Evolutionary conservation across 2,113 vertebrate species (phyloP).

Genomic region (Pelecanoides urinatrix): DNA sequence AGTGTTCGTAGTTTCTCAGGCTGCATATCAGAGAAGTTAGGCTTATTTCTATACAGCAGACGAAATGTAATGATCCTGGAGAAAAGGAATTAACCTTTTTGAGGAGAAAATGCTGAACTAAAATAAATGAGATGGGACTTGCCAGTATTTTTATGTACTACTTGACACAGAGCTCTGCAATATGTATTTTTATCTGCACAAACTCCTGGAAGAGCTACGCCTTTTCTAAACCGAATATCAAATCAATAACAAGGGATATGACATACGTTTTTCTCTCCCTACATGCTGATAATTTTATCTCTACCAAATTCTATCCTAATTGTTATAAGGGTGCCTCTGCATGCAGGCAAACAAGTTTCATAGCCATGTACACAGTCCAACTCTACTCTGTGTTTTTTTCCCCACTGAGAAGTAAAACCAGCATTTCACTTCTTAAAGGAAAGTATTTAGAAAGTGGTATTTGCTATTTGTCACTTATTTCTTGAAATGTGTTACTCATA

Average conservation of each 20-base stretch:
- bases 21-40: conserved; percentile 37
- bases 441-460: neutral
- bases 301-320: neutral
- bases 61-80: conserved; percentile 29
- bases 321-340: neutral
- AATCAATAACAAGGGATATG: neutral
- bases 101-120: neutral
- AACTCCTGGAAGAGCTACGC: neutral
- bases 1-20: neutral
- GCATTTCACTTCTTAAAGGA: neutral
- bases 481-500: neutral
- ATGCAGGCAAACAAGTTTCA: neutral
- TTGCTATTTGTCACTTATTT: neutral
- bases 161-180: neutral
- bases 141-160: conserved; percentile 5
- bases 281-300: neutral
- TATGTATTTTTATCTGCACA: neutral
- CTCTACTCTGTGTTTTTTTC: neutral
- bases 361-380: neutral
- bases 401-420: neutral
- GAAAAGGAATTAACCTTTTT: conserved; percentile 27
- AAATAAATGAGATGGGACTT: conserved; percentile 18
- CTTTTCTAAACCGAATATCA: neutral
- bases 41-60: conserved; percentile 32
- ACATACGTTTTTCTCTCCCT: neutral